Percentiles rank a stretch among this genome's conserved stretches.
Conservation (phyloP, 2,888 invertebrate genomes). For the Diabrotica balteata region DNA sequence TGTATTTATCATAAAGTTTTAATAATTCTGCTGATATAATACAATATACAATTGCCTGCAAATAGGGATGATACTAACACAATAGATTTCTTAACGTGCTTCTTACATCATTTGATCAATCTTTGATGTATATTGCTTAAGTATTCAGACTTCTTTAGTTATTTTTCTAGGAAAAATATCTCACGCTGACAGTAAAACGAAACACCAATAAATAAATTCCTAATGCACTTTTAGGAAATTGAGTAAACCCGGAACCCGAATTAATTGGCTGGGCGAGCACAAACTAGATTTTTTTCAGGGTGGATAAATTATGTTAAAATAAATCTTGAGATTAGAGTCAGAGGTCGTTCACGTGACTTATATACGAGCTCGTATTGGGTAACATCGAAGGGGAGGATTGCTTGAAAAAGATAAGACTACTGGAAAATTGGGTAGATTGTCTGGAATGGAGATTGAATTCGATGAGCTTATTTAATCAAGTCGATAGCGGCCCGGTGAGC, state of each 20-base stretch:
- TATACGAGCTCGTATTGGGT: slow-evolving; percentile 53
- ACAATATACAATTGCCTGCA: no score
- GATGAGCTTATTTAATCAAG: slow-evolving; percentile 59
- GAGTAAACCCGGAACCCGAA: slow-evolving; percentile 21
- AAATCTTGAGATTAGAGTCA: slow-evolving; percentile 45
- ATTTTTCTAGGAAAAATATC: no score
- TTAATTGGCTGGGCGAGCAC: slow-evolving; percentile 33
- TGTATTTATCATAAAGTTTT: no score
- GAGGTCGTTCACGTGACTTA: slow-evolving; percentile 54
- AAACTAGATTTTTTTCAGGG: slow-evolving; percentile 32
- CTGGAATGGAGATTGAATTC: slow-evolving; percentile 58
- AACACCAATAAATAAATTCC: slow-evolving; percentile 15
- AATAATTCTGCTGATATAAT: no score
- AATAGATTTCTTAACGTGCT: no score
- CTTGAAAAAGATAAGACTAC: slow-evolving; percentile 58
- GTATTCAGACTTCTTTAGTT: no score
- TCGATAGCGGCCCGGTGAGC: slow-evolving; percentile 43
- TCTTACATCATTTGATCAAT: no score
- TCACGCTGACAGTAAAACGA: no score
- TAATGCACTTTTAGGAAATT: slow-evolving; percentile 22
- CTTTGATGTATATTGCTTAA: no score
- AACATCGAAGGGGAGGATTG: slow-evolving; percentile 56
- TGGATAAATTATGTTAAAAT: slow-evolving; percentile 48
- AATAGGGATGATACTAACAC: no score
- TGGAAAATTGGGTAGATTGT: slow-evolving; percentile 61